phyloP scores from a whole-genome alignment of 1,140 invertebrate genomes.

The Tribolium castaneum region DNA sequence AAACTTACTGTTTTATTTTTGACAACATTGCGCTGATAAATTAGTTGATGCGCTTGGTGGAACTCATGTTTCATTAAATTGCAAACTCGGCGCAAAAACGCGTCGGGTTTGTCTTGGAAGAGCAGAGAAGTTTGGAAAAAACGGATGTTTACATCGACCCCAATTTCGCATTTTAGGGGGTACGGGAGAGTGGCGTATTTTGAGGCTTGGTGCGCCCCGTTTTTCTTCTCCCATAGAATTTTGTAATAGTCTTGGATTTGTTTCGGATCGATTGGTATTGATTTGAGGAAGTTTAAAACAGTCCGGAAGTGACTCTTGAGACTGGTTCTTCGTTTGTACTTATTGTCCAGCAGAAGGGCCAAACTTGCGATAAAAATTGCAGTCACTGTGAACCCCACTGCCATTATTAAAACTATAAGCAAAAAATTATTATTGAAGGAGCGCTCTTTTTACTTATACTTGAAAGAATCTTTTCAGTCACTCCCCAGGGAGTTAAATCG shows the following conservation, averaged over 20 bases:
- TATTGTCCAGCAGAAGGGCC: neutral
- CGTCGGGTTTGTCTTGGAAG: conserved; percentile 35
- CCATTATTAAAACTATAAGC: neutral
- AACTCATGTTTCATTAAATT: conserved; percentile 37
- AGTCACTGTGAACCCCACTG: neutral
- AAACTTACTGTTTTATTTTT: conserved; percentile 41
- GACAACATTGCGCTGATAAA: conserved; percentile 28
- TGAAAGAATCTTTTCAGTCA: neutral
- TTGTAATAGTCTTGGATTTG: conserved; percentile 23
- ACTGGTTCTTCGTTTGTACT: neutral
- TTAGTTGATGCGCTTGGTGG: conserved; percentile 16
- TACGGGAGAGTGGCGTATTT: conserved; percentile 1
- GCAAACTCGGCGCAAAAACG: conserved; percentile 37
- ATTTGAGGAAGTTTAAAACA: conserved; percentile 1
- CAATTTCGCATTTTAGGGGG: conserved; percentile 34
- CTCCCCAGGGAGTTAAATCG: neutral
- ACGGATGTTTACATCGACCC: conserved; percentile 28
- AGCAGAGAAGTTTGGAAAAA: conserved; percentile 19
- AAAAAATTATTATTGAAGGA: neutral
- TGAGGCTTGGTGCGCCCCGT: conserved; percentile 14
- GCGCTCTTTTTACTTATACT: neutral
- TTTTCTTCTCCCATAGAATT: conserved; percentile 37
- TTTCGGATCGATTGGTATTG: neutral
- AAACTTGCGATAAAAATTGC: neutral
- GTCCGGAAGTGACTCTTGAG: conserved; percentile 10